phyloP scores from a whole-genome alignment of 1,140 invertebrate genomes.

The Scaptomyza montana region DNA sequence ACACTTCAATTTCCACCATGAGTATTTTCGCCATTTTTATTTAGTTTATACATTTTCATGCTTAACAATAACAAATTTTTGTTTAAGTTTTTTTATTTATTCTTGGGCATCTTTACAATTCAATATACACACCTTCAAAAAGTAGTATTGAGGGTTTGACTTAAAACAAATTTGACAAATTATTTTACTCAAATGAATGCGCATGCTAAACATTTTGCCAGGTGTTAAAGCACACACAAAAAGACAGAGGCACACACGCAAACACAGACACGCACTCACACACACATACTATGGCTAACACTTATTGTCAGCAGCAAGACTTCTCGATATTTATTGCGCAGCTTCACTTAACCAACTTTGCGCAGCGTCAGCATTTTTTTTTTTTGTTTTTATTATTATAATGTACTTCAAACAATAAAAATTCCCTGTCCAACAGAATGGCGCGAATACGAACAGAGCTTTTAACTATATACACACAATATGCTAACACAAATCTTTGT shows the following conservation, averaged over 20 bases:
- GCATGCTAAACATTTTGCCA: neutral
- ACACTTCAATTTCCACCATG: no score
- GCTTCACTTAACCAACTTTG: slow-evolving; percentile 55
- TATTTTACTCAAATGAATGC: slow-evolving; percentile 5
- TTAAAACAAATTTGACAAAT: slow-evolving; percentile 38
- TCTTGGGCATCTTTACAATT: slow-evolving; percentile 8
- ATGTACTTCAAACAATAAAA: slow-evolving; percentile 38
- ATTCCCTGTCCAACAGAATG: slow-evolving; percentile 49
- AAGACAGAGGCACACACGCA: slow-evolving; percentile 15
- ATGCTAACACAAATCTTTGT: no score
- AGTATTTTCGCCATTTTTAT: no score
- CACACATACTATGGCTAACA: neutral
- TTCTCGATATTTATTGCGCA: slow-evolving; percentile 59
- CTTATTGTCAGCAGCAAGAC: slow-evolving; percentile 39
- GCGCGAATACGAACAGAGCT: slow-evolving; percentile 54
- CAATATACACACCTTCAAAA: neutral
- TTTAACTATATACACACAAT: slow-evolving; percentile 24
- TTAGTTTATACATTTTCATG: no score
- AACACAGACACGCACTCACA: slow-evolving; percentile 27
- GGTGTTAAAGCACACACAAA: slow-evolving; percentile 35
- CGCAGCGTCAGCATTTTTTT: slow-evolving; percentile 68
- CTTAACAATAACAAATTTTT: no score
- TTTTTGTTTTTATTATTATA: slow-evolving; percentile 7
- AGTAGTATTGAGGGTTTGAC: slow-evolving; percentile 2
- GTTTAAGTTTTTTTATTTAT: no score